Evolutionary conservation across 2,797 vertebrate species (phyloP).

Genomic region (Propithecus deckenii): DNA sequence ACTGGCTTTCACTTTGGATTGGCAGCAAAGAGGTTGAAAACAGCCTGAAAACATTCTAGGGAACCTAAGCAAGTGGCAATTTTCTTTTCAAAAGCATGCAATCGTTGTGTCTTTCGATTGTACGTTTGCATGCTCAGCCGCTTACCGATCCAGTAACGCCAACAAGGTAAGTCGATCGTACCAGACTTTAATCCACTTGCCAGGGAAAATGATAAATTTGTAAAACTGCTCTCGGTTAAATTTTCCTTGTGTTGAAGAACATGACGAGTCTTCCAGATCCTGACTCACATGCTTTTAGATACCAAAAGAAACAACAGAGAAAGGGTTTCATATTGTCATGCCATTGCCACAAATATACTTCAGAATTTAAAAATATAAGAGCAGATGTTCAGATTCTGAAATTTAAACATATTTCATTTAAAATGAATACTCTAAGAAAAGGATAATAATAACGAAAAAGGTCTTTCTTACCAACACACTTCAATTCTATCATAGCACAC

Average conservation of each 20-base stretch:
- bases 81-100: background rate
- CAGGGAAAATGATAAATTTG: constrained; percentile 94
- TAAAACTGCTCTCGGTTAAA: constrained; percentile 93
- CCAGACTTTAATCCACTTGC: constrained; percentile 96
- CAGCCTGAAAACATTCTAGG: background rate
- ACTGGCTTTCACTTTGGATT: background rate
- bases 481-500: background rate
- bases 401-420: background rate
- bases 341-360: constrained; percentile 16
- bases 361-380: background rate
- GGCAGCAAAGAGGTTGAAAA: background rate
- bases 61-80: background rate
- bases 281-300: constrained; percentile 81
- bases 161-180: constrained; percentile 94
- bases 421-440: background rate
- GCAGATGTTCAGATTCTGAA: background rate
- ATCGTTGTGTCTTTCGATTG: rapidly evolving
- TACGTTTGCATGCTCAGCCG: rapidly evolving
- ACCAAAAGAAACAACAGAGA: constrained; percentile 64
- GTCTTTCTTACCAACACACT: background rate
- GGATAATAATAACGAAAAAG: background rate
- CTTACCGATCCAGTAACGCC: constrained; percentile 94
- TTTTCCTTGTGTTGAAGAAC: constrained; percentile 92
- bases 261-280: constrained; percentile 91
- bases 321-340: background rate